These are phyloP conservation scores for Proteles cristata DNA, from an alignment of 2,113 vertebrate species.

Conservation along the genomic window DNA sequence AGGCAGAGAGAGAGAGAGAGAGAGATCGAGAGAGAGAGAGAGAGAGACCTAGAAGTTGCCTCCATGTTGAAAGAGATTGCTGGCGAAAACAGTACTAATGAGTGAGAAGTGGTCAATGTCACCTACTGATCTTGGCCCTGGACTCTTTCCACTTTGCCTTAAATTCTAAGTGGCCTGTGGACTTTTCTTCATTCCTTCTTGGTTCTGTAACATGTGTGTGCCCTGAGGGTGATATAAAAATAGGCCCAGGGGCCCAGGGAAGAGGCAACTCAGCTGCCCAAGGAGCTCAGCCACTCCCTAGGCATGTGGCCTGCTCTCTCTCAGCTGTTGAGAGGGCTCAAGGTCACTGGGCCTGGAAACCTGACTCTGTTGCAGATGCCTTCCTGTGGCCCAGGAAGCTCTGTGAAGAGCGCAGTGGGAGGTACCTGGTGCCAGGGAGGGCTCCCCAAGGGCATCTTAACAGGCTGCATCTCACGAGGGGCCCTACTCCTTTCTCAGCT, in stretches of 20 bases:
- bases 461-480: background rate
- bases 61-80: background rate
- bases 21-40: background rate
- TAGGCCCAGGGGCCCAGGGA: conserved; percentile 50
- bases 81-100: background rate
- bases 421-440: background rate
- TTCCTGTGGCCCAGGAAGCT: background rate
- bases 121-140: background rate
- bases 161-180: background rate
- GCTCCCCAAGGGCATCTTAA: background rate
- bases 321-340: conserved; percentile 60
- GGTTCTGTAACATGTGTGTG: conserved; percentile 46
- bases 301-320: conserved; percentile 49
- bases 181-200: conserved; percentile 40
- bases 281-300: conserved; percentile 57
- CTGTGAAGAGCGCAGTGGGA: background rate
- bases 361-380: conserved; percentile 30
- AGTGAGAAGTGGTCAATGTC: background rate
- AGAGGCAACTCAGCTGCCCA: conserved; percentile 65
- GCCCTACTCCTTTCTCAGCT: background rate
- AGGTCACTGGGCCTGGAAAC: conserved; percentile 70
- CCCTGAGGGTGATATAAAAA: conserved; percentile 63
- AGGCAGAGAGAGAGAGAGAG: background rate
- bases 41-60: background rate
- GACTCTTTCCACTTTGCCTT: background rate